Base-by-base conservation (phyloP, 1,140 invertebrate species). In the Euwallacea fornicatus region DNA sequence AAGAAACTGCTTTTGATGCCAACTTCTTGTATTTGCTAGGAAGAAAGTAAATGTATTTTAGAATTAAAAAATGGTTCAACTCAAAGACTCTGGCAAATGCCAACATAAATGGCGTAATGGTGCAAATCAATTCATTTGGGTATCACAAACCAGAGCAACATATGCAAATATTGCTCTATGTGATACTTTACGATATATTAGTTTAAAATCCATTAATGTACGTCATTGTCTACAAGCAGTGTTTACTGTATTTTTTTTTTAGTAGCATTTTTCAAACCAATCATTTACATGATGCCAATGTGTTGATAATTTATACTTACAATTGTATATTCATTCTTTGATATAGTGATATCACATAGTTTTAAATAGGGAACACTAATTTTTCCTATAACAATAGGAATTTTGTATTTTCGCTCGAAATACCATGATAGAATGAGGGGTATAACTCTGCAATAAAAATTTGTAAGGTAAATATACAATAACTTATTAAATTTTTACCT, bases 1-100 rank as follows among this genome's bases (percentile, higher is more conserved):
- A 96, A 88, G 79, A 95, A 90, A 83, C 93, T 95, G 80, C 94
- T 96, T 13, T 92, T 88, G 65, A 96, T 86, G 76, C 92, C 90
- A 65, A 96, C 88, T 81, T 93, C 89, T 77, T 95, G 92, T 71
- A 97, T 73, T 43, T 77, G 72, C 74, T 78, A 60, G 59, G 76
- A 78, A 64, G 15, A 8, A 73, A 59, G 21, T 21, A 13, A 3
- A n/a, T 46, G 9, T 9, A 2, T 56, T 10, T 60, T 4, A 33
- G 0, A 15, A 15, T 56, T 1, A 15, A 16, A 9, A 56, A 56
- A 13, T 56, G 2, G 9, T 56, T 56, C 11, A 9, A 41, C 16
- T 42, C 3, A 15, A 13, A 54, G 53, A 11, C 1, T 16, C 21
- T 60, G 10, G 11, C 8, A 43, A 59, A 6, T 53, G 13, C 4